These are phyloP conservation scores for Diplodus puntazzo DNA, from an alignment of 2,797 vertebrate genomes.

Conservation along the genomic window DNA sequence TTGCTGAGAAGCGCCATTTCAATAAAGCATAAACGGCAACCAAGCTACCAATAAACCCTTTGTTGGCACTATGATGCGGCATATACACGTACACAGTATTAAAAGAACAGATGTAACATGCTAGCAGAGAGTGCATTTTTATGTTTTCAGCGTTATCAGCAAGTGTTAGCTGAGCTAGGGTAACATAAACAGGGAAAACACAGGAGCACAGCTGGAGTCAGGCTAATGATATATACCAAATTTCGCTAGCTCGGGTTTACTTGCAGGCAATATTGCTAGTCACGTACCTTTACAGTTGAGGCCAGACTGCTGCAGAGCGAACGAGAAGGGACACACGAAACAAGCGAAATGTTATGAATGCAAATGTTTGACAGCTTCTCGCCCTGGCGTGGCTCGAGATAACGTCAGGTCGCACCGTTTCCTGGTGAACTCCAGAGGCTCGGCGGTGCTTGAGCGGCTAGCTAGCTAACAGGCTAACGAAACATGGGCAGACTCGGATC, in stretches of 20 bases:
- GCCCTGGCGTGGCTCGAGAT: slow-evolving; percentile 3
- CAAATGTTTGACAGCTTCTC: slow-evolving; percentile 44
- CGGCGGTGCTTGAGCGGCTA: slow-evolving; percentile 51
- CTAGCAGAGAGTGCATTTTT: no score
- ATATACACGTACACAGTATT: neutral
- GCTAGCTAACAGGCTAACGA: slow-evolving; percentile 61
- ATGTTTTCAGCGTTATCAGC: neutral
- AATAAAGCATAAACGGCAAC: neutral
- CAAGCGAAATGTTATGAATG: neutral
- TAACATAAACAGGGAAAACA: slow-evolving; percentile 42
- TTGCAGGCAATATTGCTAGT: neutral
- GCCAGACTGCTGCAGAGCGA: neutral
- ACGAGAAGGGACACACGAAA: neutral
- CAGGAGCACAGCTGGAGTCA: slow-evolving; percentile 43
- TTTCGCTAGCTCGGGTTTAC: slow-evolving; percentile 17
- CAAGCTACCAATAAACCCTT: neutral
- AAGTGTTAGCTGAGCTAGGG: slow-evolving; percentile 32
- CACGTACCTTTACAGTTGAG: slow-evolving; percentile 46
- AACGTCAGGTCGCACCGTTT: slow-evolving; percentile 51
- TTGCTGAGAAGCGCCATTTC: neutral
- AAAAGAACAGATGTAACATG: neutral
- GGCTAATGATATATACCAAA: slow-evolving; percentile 1
- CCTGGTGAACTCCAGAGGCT: slow-evolving; percentile 54
- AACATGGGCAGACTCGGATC: slow-evolving; percentile 47
- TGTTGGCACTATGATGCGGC: neutral